Percentiles rank a stretch among this genome's conserved stretches.
These are phyloP conservation scores for Adelphocoris suturalis DNA, from an alignment of 2,888 invertebrate genomes.

Conservation along the genomic window DNA sequence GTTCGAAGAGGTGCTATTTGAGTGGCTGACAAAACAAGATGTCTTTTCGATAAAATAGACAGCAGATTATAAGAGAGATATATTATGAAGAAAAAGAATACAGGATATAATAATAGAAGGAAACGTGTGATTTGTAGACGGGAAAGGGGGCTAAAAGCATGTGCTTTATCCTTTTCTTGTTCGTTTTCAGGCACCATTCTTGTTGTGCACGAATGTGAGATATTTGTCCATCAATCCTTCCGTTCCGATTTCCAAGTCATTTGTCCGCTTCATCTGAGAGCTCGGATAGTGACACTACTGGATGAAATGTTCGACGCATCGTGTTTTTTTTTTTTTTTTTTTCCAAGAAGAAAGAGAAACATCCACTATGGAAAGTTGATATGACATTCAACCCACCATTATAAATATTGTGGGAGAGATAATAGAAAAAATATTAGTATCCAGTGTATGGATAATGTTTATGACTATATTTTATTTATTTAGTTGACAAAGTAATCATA, in stretches of 20 bases:
- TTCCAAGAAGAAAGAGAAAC: neutral
- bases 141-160: constrained; percentile 62
- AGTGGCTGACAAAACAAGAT: neutral
- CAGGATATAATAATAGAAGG: neutral
- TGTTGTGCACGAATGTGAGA: constrained; percentile 66
- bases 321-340: neutral
- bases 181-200: constrained; percentile 66
- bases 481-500: too few relatives aligned
- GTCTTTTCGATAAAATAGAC: neutral
- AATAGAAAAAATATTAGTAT: too few relatives aligned
- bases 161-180: constrained; percentile 61
- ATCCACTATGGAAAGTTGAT: too few relatives aligned
- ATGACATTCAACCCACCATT: too few relatives aligned
- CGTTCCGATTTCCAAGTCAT: constrained; percentile 59
- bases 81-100: neutral
- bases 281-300: neutral
- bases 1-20: constrained; percentile 1
- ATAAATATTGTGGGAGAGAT: too few relatives aligned
- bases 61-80: neutral
- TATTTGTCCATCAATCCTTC: constrained; percentile 62
- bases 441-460: too few relatives aligned
- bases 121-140: constrained; percentile 24
- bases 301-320: neutral
- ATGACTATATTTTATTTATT: too few relatives aligned
- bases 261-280: constrained; percentile 63